Base-by-base conservation (phyloP, 2,797 vertebrate genomes). In the Iguana delicatissima region DNA sequence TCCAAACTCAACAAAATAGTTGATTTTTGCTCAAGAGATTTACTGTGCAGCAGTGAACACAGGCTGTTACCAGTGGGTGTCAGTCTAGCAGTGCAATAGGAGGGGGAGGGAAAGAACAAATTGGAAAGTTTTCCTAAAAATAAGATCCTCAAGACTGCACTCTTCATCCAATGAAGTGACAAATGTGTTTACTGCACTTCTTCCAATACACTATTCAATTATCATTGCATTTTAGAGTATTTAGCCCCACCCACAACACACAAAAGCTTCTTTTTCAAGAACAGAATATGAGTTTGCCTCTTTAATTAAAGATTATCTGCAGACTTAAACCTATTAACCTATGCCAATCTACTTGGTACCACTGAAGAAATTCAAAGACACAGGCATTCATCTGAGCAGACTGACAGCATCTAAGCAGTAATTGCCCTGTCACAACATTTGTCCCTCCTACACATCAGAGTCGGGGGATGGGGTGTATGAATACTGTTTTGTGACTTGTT, bases 291-390 rank as follows among this genome's bases (percentile, higher is more conserved):
- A 81, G 32, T n/a, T 85, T 95, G 96, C 86, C 85, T 72, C 93
- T 93, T 95, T 96, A 96, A 94, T 95, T 93, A 92, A 90, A 16
- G 90, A 95, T 91, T 94, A 90, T 93, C 89, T 93, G 87, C 20
- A 89, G 94, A 95, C 90, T 85, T 91, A 91, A 94, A 93, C 80
- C 92, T 94, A 96, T 88, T 96, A 95, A 96, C 87, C 94, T 96
- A 90, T 87, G 90, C 89, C 92, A 95, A 92, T 95, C 96, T 95
- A 95, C 96, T 84, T 64, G 93, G 86, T 92, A 90, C 92, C 93
- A 95, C 82, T 93, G 84, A 94, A 94, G 93, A 96, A 91, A 93
- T 93, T 29, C 38, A 80, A 67, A 95, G 93, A 95, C 94, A 92
- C 92, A 95, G 91, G 83, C 89, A 89, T 85, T 96, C 93, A 94